Percentiles rank a stretch among this genome's conserved stretches.
Evolutionary conservation across 2,888 invertebrate species (phyloP).

Genomic region (Tortrix viridana): DNA sequence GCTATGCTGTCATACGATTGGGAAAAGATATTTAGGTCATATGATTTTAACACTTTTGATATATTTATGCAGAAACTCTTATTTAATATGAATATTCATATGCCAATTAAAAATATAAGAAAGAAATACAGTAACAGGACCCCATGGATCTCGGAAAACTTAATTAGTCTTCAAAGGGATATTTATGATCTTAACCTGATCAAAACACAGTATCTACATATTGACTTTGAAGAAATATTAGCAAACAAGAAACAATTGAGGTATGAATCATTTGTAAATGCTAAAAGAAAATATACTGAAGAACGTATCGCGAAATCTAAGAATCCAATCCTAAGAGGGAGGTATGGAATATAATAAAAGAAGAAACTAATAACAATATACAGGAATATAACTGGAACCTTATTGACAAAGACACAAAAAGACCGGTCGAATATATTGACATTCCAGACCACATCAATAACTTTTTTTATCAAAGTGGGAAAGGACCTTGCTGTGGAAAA

Average conservation of each 20-base stretch:
- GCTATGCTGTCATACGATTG: slow-evolving; percentile 9
- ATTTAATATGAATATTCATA: background rate
- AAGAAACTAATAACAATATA: background rate
- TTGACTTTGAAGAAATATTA: slow-evolving; percentile 4
- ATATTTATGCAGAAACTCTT: background rate
- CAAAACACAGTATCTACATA: slow-evolving; percentile 4
- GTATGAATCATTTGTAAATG: background rate
- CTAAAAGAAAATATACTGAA: background rate
- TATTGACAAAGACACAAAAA: background rate
- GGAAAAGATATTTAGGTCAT: background rate
- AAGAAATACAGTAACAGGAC: background rate
- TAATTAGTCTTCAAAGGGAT: slow-evolving; percentile 2
- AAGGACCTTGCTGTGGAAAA: background rate
- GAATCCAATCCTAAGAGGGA: slow-evolving; percentile 5
- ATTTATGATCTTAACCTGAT: background rate
- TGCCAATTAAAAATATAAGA: background rate
- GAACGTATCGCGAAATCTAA: background rate
- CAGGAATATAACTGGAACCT: slow-evolving; percentile 6
- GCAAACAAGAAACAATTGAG: background rate
- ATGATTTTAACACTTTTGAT: background rate
- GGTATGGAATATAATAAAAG: slow-evolving; percentile 2
- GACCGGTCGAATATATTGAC: background rate
- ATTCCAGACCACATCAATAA: slow-evolving; percentile 1
- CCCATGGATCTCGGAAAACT: slow-evolving; percentile 9
- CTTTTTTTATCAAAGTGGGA: background rate